phyloP scores from a whole-genome alignment of 2,888 invertebrate genomes.

The Imbricaverruca yamaguchii region DNA sequence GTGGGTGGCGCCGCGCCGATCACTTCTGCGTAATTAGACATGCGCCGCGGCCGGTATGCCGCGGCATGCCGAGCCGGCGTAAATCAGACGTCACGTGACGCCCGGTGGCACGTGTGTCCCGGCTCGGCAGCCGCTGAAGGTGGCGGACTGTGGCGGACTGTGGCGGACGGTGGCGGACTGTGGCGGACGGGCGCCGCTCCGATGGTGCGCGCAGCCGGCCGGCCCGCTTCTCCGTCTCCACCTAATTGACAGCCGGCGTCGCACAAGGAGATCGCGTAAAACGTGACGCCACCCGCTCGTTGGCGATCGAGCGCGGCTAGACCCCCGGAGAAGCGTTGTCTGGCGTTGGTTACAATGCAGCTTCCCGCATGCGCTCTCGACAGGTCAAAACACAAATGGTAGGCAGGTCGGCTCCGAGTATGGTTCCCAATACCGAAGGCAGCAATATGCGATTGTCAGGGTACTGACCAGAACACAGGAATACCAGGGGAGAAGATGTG shows the following conservation, averaged over 20 bases:
- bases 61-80: background rate
- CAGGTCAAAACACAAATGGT: too few species aligned
- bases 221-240: background rate
- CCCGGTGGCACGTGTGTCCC: background rate
- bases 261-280: too few species aligned
- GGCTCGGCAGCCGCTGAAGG: background rate
- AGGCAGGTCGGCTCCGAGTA: too few species aligned
- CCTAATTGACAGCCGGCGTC: background rate
- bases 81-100: slow-evolving; percentile 16
- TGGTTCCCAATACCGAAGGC: too few species aligned
- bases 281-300: too few species aligned
- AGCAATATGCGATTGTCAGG: too few species aligned
- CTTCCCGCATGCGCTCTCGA: too few species aligned
- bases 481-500: too few species aligned
- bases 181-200: background rate
- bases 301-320: too few species aligned
- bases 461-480: too few species aligned
- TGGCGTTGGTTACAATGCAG: too few species aligned
- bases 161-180: background rate
- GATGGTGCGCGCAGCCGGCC: background rate
- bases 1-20: slow-evolving; percentile 13
- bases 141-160: background rate
- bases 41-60: slow-evolving; percentile 1
- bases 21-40: slow-evolving; percentile 20
- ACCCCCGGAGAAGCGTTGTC: too few species aligned